Conservation (phyloP, 2,888 invertebrate genomes). For the Oligia latruncula region DNA sequence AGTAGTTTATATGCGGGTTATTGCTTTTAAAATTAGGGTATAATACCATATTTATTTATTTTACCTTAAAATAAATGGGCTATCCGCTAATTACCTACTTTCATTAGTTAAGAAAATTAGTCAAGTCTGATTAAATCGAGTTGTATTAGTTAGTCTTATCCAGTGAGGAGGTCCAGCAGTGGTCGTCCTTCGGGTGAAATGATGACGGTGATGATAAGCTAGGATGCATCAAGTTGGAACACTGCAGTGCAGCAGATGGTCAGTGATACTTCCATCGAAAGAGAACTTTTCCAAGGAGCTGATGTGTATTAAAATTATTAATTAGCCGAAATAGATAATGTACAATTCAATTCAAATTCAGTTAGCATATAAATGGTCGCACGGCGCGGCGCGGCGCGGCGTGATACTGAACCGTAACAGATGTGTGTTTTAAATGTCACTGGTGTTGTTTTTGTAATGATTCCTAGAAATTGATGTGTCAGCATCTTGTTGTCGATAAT, state of each 20-base stretch:
- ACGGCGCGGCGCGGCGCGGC: background rate
- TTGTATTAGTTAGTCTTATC: background rate
- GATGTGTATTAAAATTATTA: background rate
- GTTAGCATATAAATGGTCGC: constrained; percentile 9
- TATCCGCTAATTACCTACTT: background rate
- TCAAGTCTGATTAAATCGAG: background rate
- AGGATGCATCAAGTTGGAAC: background rate
- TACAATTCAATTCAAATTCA: background rate
- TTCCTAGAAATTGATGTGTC: constrained; percentile 48
- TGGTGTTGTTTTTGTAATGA: constrained; percentile 28
- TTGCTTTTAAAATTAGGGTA: too few relatives aligned
- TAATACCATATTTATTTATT: background rate
- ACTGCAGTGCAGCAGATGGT: background rate
- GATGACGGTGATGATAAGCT: too few relatives aligned
- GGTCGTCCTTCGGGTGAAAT: too few relatives aligned
- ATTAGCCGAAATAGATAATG: background rate
- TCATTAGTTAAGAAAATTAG: too few relatives aligned
- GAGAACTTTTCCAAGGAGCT: background rate
- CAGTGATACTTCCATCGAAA: background rate
- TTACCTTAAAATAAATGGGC: background rate
- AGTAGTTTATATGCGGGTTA: background rate
- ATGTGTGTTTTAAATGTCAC: constrained; percentile 40
- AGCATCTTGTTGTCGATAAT: background rate
- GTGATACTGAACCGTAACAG: background rate
- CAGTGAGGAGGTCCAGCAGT: too few relatives aligned